These are phyloP conservation scores for Cyprinodon variegatus DNA, from an alignment of 2,113 vertebrate genomes.

Conservation along the genomic window DNA sequence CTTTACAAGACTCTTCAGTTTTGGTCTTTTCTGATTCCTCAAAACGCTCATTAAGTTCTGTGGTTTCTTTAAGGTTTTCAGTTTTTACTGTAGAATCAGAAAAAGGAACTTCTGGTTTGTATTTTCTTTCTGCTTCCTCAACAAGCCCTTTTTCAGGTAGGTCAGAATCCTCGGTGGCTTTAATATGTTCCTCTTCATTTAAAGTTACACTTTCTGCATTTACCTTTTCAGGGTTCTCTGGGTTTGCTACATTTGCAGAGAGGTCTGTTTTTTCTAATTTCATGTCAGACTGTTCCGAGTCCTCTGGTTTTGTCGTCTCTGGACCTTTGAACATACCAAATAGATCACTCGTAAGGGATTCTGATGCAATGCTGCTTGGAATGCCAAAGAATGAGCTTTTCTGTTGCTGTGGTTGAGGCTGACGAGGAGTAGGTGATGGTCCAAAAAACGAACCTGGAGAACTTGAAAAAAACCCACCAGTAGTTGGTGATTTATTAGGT, in stretches of 20 bases:
- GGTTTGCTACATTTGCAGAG: constrained; percentile 19
- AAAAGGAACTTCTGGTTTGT: constrained; percentile 48
- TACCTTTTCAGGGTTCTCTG: constrained; percentile 38
- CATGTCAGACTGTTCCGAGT: constrained; percentile 31
- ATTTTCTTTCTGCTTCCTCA: constrained; percentile 47
- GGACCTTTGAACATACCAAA: constrained; percentile 87
- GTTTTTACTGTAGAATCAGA: constrained; percentile 26
- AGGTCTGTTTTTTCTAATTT: constrained; percentile 24
- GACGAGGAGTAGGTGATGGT: constrained; percentile 59
- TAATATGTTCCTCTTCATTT: constrained; percentile 24
- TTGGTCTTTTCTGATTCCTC: constrained; percentile 1
- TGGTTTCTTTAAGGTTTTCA: constrained; percentile 4
- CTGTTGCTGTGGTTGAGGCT: constrained; percentile 72
- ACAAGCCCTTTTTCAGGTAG: constrained; percentile 41
- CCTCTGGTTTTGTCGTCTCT: constrained; percentile 67
- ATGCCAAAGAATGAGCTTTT: constrained; percentile 88
- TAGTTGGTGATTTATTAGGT: constrained; percentile 80
- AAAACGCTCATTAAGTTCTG: neutral
- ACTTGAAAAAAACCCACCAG: constrained; percentile 83
- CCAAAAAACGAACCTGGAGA: constrained; percentile 80
- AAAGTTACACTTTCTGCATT: constrained; percentile 30
- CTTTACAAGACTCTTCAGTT: constrained; percentile 39
- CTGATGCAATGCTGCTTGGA: constrained; percentile 76
- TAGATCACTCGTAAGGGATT: constrained; percentile 83
- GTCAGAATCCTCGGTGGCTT: constrained; percentile 33